These are phyloP conservation scores for Choloepus didactylus DNA, from an alignment of 2,797 vertebrate species.

Conservation along the genomic window DNA sequence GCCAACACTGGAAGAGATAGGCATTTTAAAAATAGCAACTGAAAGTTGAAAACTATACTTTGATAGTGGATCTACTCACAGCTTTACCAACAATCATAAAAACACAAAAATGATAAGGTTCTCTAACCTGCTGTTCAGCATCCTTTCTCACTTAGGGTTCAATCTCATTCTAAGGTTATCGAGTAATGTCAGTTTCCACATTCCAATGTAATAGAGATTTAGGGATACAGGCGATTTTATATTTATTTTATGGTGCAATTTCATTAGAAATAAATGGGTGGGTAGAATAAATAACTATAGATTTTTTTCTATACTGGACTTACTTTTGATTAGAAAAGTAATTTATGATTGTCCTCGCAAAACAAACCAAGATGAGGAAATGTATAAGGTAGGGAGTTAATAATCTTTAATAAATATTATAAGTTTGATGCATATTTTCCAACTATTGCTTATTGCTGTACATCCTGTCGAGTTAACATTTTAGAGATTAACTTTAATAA, in stretches of 20 bases:
- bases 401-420: background rate
- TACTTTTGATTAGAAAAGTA: conserved; percentile 52
- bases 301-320: conserved; percentile 16
- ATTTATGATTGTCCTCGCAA: background rate
- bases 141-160: background rate
- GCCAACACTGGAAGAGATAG: background rate
- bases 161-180: background rate
- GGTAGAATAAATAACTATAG: conserved; percentile 22
- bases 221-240: background rate
- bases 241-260: conserved; percentile 62
- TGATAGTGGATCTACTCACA: background rate
- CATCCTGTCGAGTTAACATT: background rate
- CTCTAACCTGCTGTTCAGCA: background rate
- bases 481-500: background rate
- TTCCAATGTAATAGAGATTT: conserved; percentile 44
- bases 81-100: background rate
- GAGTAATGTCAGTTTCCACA: conserved; percentile 5
- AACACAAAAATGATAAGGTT: background rate
- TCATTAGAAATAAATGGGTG: conserved; percentile 49
- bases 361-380: conserved; percentile 2
- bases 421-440: background rate
- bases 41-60: background rate
- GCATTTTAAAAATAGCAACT: conserved; percentile 12
- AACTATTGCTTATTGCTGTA: background rate
- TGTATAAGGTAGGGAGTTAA: background rate